Conservation (phyloP, 2,113 vertebrate genomes). For the Mionectes macconnelli region DNA sequence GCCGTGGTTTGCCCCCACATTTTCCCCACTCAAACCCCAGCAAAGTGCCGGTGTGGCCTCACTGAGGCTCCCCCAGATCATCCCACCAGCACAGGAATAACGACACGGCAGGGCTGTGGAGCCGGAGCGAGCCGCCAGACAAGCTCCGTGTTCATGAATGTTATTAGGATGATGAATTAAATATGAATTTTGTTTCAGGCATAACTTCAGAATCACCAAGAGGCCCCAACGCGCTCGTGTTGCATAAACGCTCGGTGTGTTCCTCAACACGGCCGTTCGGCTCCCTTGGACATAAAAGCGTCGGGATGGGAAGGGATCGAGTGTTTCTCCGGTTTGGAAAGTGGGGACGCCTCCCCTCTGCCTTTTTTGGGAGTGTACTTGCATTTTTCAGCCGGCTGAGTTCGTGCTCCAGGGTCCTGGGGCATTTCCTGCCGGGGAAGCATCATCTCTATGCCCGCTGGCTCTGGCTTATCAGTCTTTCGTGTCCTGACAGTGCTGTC, state of each 20-base stretch:
- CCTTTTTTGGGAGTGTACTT: background rate
- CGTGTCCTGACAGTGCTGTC: background rate
- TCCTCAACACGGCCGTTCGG: background rate
- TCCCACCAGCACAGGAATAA: background rate
- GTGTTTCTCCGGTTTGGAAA: fast-evolving
- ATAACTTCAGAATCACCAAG: background rate
- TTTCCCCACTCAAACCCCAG: background rate
- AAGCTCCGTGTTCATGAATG: fast-evolving
- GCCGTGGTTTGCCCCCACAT: fast-evolving
- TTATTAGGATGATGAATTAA: constrained; percentile 10
- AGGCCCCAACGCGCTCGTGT: background rate
- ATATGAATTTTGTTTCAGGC: constrained; percentile 17
- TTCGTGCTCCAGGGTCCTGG: background rate
- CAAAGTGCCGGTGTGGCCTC: fast-evolving
- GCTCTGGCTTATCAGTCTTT: background rate
- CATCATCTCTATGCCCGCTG: fast-evolving
- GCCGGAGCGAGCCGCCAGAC: background rate
- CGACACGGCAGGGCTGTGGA: fast-evolving
- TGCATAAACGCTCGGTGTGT: background rate
- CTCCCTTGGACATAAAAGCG: background rate
- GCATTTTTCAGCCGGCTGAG: background rate
- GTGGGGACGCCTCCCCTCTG: background rate
- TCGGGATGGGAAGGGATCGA: background rate
- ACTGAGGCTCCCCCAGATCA: background rate
- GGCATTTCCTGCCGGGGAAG: background rate